Base-by-base conservation (phyloP, 2,888 invertebrate species). In the Tuberolachnus salignus region DNA sequence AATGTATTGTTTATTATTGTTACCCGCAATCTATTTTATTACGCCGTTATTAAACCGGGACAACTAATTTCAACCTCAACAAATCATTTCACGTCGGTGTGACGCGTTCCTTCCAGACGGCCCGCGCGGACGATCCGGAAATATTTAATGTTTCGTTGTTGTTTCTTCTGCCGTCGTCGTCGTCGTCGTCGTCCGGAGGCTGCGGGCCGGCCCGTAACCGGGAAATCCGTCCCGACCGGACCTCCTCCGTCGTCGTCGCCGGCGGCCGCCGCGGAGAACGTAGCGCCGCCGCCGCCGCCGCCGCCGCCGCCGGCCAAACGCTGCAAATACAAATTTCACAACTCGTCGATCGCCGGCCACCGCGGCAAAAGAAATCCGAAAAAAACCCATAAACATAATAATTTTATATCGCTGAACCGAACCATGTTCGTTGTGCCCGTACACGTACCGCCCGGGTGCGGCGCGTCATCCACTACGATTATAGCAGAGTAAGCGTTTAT, bases 391-490 rank as follows among this genome's bases (percentile, higher is more conserved):
- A 34, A 34, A 34, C 34, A 34, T 6, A 34, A 34, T 34, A 34
- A 34, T 34, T 4, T 34, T 34, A n/a, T 63, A 49, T 51, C 63
- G 1, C 21, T 67, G 26, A 78, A 67, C n/a, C 67, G 34, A 34
- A 78, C 75, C 44, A 19, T 69, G 42, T 78, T 67, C 21, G 67
- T 67, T 16, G 67, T 78, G 49, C 75, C 75, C 9, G 16, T 34
- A 3, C 23, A 59, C 49, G 49, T 78, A 46, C 49, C 66, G 4
- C 21, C 21, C 46, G 13, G 19, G 23, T 19, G 3, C 64, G 13
- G 3, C 64, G 13, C n/a, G 34, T 34, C 34, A 34, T 34, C 34
- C 34, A 6, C 49, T 8, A 49, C 75, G 3, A 34, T 49, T 59
- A 34, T 59, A 34, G 34, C 51, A 46, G 57, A 78, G 75, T 78